Conservation (phyloP, 2,113 vertebrate species). For the Galeopterus variegatus region DNA sequence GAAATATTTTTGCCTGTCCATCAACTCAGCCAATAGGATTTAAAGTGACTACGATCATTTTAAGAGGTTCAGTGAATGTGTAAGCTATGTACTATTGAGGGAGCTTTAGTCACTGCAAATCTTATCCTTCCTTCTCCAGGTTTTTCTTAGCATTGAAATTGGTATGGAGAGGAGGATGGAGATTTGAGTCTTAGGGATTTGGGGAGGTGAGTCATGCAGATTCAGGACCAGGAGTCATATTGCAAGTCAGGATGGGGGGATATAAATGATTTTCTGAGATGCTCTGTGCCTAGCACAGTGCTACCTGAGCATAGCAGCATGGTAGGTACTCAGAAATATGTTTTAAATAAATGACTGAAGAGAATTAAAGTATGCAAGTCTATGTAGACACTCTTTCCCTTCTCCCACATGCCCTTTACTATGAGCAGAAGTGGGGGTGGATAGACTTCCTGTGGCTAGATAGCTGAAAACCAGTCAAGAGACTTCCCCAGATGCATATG, state of each 20-base stretch:
- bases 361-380: neutral
- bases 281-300: neutral
- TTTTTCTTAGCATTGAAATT: constrained; percentile 21
- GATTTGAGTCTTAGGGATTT: neutral
- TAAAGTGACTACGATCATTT: neutral
- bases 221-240: neutral
- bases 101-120: neutral
- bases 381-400: neutral
- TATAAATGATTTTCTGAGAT: fast-evolving
- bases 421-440: neutral
- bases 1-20: constrained; percentile 46
- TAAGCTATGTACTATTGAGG: neutral
- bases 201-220: neutral
- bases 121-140: neutral
- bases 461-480: neutral
- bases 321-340: neutral
- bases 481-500: neutral
- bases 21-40: neutral
- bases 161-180: neutral
- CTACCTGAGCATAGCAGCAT: neutral
- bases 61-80: neutral
- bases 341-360: neutral
- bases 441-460: neutral
- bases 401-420: neutral
- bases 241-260: neutral